These are phyloP conservation scores for Sphaerodactylus townsendi DNA, from an alignment of 2,113 vertebrate genomes.

Conservation along the genomic window DNA sequence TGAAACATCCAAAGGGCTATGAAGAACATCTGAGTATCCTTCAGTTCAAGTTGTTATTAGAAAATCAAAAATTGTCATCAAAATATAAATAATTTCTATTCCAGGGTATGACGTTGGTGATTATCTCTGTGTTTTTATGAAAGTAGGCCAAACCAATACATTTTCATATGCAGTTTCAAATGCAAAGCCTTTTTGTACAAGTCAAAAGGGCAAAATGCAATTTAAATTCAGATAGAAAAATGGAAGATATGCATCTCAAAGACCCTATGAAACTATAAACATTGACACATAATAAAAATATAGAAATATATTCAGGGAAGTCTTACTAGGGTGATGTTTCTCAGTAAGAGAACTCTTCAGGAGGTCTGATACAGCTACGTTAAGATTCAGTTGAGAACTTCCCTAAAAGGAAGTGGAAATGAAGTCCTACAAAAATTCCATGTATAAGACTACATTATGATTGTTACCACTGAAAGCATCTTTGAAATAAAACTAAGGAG, in stretches of 20 bases:
- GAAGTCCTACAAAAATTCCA: not conserved
- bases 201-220: constrained; percentile 3
- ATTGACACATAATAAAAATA: not conserved
- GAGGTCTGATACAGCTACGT: not conserved
- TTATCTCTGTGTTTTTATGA: not conserved
- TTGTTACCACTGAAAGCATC: not conserved
- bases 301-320: not conserved
- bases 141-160: not conserved
- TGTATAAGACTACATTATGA: not conserved
- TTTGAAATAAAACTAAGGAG: not conserved
- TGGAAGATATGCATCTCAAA: not conserved
- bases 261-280: constrained; percentile 16
- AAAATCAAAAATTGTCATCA: constrained; percentile 15
- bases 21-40: constrained; percentile 22
- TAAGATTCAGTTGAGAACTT: not conserved
- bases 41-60: constrained; percentile 19
- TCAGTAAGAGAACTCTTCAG: not conserved
- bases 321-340: not conserved
- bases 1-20: constrained; percentile 7
- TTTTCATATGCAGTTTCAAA: constrained; percentile 13
- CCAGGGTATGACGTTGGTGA: not conserved
- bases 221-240: constrained; percentile 21
- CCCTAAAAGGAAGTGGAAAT: not conserved
- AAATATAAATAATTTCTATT: constrained; percentile 10
- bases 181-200: not conserved